Evolutionary conservation across 2,797 vertebrate species (phyloP).

Genomic region (Morelia viridis): DNA sequence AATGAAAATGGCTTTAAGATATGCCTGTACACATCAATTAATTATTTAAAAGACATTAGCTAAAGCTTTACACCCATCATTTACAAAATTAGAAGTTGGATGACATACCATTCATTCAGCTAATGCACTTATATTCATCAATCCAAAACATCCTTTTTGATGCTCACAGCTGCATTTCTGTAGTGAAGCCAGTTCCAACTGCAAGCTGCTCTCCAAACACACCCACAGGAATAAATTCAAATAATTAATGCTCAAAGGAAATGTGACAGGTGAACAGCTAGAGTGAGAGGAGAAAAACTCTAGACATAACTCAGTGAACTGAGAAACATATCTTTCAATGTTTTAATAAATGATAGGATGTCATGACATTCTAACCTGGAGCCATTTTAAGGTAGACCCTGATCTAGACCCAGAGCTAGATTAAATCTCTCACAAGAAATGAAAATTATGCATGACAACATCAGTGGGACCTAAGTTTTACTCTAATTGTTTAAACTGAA

Average conservation of each 20-base stretch:
- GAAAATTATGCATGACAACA: constrained; percentile 21
- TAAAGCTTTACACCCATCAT: constrained; percentile 63
- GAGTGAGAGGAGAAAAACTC: constrained; percentile 43
- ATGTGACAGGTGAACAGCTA: neutral
- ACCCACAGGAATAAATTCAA: fast-evolving
- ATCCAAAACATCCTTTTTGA: neutral
- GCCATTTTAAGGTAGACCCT: neutral
- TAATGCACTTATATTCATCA: neutral
- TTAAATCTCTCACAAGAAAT: neutral
- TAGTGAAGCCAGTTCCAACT: constrained; percentile 2
- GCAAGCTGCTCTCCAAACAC: neutral
- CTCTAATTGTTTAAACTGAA: constrained; percentile 57
- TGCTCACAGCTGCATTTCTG: constrained; percentile 14
- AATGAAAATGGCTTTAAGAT: constrained; percentile 67
- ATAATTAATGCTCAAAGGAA: neutral
- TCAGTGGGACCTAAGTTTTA: constrained; percentile 31
- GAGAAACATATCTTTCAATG: neutral
- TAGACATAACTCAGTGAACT: constrained; percentile 18
- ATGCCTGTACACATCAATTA: constrained; percentile 61
- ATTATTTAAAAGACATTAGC: constrained; percentile 68
- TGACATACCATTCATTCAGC: neutral
- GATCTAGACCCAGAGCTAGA: neutral
- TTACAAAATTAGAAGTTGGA: constrained; percentile 50
- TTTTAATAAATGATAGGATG: constrained; percentile 48
- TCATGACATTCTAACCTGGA: neutral